These are phyloP conservation scores for Camelus bactrianus DNA, from an alignment of 2,113 vertebrate species.

Conservation along the genomic window DNA sequence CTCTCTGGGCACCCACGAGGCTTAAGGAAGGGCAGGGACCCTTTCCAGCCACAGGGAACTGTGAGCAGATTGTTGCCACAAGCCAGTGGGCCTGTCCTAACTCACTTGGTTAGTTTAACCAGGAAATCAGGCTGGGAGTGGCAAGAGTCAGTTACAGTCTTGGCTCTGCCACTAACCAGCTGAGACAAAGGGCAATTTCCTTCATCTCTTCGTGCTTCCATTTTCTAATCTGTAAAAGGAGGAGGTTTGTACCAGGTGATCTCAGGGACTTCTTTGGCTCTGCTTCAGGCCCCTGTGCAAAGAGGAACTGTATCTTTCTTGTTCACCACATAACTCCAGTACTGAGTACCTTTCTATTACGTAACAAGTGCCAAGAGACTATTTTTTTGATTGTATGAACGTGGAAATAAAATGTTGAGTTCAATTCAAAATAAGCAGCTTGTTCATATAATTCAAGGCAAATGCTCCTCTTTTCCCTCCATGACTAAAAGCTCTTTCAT, in stretches of 20 bases:
- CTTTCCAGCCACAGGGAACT: background rate
- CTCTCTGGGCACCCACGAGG: background rate
- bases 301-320: background rate
- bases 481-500: background rate
- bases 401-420: background rate
- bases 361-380: background rate
- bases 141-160: background rate
- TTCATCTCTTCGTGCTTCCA: background rate
- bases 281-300: background rate
- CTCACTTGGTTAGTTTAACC: background rate
- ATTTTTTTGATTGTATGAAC: background rate
- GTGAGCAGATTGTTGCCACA: background rate
- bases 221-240: conserved; percentile 16
- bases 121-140: background rate
- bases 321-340: background rate
- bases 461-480: background rate
- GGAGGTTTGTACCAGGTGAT: background rate
- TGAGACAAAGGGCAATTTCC: background rate
- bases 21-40: background rate
- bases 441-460: background rate
- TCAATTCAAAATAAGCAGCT: background rate
- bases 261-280: background rate
- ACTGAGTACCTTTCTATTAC: background rate
- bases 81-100: background rate
- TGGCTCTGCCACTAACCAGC: background rate